Evolutionary conservation across 2,888 invertebrate species (phyloP), one percentile per base, ranked within the genome.

Genomic region (Noctuana brunneofusca): DNA sequence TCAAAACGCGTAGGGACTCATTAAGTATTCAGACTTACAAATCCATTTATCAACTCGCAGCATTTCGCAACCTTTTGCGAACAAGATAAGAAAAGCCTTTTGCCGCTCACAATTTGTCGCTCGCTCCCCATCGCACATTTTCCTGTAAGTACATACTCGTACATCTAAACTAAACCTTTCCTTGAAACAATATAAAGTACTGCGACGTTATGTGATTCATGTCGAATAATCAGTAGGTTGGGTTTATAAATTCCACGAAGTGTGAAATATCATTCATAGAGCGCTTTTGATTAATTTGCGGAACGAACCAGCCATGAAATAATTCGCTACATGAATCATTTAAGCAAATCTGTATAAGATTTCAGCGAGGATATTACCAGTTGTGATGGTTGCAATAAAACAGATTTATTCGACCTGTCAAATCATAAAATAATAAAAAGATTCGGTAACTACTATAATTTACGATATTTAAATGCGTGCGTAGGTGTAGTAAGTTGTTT

Each of bases 211-310:
- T 46, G 57, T 74, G 73, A 73, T 64, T 74, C 71, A 73, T 64
- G 30, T 58, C 18, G 55, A 65, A 68, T 67, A 64, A 68, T 66
- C 59, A 63, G 54, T 63, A 50, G 58, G 62, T 53, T 53, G 64
- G 59, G 63, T 63, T 63, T 43, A 64, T 32, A 64, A 63, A 65
- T 72, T 69, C 70, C 59, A 63, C 67, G 69, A 71, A 74, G 66
- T 65, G 59, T 68, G 64, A 70, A 73, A 68, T 67, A 66, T 65
- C 71, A 64, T 69, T 72, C 70, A 71, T 73, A 71, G 68, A 66
- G 66, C 58, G 66, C 60, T 66, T 68, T 68, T 67, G 68, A 74
- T 73, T 73, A 73, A 72, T 73, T 68, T 70, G 68, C 69, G 56
- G 63, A 70, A 66, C 68, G 65, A 71, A 73, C 65, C 60, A 68